These are phyloP conservation scores for Tor tambroides DNA, from an alignment of 2,113 vertebrate genomes.

Conservation along the genomic window DNA sequence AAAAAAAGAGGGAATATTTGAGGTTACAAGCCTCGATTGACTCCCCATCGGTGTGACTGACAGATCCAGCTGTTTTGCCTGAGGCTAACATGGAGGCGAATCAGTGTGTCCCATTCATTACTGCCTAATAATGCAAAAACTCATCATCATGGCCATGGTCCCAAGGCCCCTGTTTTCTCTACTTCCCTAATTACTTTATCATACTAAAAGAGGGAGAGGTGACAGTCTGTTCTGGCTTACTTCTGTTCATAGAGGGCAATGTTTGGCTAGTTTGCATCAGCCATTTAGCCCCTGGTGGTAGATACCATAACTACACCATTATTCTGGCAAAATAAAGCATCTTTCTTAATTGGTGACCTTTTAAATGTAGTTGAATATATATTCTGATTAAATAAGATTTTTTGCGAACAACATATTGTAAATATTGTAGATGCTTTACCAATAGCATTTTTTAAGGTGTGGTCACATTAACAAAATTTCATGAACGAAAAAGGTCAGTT, in stretches of 20 bases:
- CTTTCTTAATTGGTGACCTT: background rate
- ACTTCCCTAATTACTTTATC: conserved; percentile 51
- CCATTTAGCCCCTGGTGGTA: background rate
- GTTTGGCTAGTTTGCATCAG: background rate
- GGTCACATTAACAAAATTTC: no score
- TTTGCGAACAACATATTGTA: background rate
- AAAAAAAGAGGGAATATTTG: background rate
- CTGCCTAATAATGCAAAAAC: conserved; percentile 43
- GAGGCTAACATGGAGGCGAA: conserved; percentile 31
- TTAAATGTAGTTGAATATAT: no score
- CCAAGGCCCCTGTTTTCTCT: conserved; percentile 34
- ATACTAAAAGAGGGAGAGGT: conserved; percentile 10
- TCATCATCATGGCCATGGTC: conserved; percentile 50
- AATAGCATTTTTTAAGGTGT: background rate
- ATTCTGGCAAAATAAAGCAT: background rate
- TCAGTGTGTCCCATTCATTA: conserved; percentile 47
- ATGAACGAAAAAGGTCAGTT: no score
- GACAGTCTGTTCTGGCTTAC: conserved; percentile 8
- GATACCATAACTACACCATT: background rate
- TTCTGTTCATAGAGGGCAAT: background rate
- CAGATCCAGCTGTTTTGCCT: conserved; percentile 27
- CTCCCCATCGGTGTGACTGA: conserved; percentile 41
- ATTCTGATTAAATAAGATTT: background rate
- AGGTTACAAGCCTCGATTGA: conserved; percentile 11
- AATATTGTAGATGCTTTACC: background rate